Evolutionary conservation across 2,888 invertebrate species (phyloP).

Genomic region (Nomada lathburiana): DNA sequence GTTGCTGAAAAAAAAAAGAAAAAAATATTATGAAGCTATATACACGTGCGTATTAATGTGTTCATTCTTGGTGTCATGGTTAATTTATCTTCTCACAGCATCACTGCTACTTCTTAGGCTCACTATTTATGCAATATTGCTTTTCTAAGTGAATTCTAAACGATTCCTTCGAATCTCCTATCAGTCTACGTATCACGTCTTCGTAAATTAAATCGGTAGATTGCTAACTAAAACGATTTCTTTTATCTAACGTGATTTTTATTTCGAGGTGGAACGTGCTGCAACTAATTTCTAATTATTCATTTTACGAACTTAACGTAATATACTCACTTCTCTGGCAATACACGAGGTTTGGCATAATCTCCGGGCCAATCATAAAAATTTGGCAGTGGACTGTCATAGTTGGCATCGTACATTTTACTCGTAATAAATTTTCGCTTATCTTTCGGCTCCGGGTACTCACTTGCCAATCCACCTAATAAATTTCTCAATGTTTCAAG

Average conservation of each 20-base stretch:
- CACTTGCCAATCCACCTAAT: conserved; percentile 91
- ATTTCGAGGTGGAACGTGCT: conserved; percentile 19
- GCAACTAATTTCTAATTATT: conserved; percentile 4
- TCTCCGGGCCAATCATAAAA: conserved; percentile 85
- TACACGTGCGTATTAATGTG: conserved; percentile 39
- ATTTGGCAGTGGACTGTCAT: conserved; percentile 91
- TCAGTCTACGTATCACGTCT: conserved; percentile 16
- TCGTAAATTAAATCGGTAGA: conserved; percentile 11
- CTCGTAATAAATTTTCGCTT: conserved; percentile 89
- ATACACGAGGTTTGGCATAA: conserved; percentile 80
- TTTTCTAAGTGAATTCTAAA: conserved; percentile 19
- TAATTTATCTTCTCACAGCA: conserved; percentile 4
- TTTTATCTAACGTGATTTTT: conserved; percentile 15
- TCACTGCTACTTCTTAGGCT: neutral
- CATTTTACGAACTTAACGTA: neutral
- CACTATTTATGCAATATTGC: conserved; percentile 6
- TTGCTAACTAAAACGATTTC: conserved; percentile 30
- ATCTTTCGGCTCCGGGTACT: conserved; percentile 94
- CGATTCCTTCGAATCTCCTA: conserved; percentile 20
- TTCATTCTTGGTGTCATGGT: neutral
- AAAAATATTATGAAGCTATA: conserved; percentile 5
- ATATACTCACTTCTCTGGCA: conserved; percentile 82
- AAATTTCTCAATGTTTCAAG: conserved; percentile 46
- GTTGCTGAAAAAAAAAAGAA: conserved; percentile 7
- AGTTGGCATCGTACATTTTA: conserved; percentile 92